Conservation (phyloP, 1,140 invertebrate genomes). For the Drepana arcuata region DNA sequence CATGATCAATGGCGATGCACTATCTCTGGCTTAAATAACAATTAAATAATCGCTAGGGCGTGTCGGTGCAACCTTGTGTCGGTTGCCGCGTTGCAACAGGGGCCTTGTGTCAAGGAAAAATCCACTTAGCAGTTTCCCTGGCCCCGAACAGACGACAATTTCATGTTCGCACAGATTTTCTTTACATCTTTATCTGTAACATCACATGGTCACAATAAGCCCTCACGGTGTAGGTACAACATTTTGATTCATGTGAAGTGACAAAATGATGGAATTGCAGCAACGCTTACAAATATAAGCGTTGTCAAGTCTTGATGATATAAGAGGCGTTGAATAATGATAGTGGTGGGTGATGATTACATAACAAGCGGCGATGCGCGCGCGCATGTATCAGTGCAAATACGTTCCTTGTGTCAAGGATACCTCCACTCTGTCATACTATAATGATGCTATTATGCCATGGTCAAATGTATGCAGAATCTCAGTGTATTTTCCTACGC, state of each 20-base stretch:
- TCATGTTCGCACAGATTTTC: conserved; percentile 11
- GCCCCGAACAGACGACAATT: conserved; percentile 34
- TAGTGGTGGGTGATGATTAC: conserved; percentile 33
- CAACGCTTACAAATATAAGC: too few relatives aligned
- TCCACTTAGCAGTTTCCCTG: conserved; percentile 66
- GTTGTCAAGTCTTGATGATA: conserved; percentile 14
- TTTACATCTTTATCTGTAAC: conserved; percentile 5
- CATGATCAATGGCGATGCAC: conserved; percentile 26
- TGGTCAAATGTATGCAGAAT: conserved; percentile 22
- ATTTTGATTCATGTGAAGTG: too few relatives aligned
- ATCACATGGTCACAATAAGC: too few relatives aligned
- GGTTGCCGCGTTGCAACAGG: conserved; percentile 60
- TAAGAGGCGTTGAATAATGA: conserved; percentile 22
- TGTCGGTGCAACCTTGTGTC: conserved; percentile 62
- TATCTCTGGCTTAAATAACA: conserved; percentile 60
- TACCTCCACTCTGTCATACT: conserved; percentile 31
- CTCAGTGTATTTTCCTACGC: too few relatives aligned
- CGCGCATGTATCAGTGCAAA: conserved; percentile 21
- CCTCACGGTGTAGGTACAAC: too few relatives aligned
- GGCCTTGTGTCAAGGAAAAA: conserved; percentile 68
- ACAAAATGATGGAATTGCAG: conserved; percentile 1
- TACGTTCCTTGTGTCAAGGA: conserved; percentile 48
- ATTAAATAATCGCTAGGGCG: conserved; percentile 68
- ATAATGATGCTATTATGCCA: conserved; percentile 36
- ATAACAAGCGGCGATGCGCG: conserved; percentile 22